Conservation (phyloP, 2,797 vertebrate genomes). For the Onychomys torridus region DNA sequence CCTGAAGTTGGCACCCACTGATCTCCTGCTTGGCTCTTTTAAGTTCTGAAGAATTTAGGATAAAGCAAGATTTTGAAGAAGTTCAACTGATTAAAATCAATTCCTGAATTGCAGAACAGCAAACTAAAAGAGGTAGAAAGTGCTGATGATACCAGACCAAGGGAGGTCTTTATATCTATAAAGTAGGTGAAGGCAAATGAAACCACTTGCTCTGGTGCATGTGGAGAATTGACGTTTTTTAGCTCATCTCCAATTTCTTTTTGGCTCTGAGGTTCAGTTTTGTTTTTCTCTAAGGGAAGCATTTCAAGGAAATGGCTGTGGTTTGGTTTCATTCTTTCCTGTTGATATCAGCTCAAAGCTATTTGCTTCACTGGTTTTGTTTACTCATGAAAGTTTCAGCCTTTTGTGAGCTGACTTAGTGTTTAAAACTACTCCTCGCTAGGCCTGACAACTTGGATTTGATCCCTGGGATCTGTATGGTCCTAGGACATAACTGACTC, state of each 20-base stretch:
- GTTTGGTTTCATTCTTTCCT: background rate
- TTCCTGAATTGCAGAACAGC: background rate
- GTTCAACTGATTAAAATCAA: background rate
- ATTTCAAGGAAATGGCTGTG: background rate
- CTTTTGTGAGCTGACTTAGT: background rate
- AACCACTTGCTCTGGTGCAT: background rate
- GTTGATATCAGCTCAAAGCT: background rate
- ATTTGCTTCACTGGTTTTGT: background rate
- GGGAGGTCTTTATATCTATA: background rate
- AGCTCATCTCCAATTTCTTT: too few relatives aligned
- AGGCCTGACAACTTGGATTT: background rate
- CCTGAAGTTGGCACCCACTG: background rate
- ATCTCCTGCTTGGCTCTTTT: background rate
- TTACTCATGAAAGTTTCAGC: background rate
- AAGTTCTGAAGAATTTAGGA: background rate
- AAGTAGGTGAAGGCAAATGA: background rate
- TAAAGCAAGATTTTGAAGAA: background rate
- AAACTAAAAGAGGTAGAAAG: background rate
- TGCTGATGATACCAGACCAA: background rate
- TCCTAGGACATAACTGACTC: too few relatives aligned
- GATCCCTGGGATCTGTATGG: background rate
- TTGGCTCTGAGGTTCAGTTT: background rate
- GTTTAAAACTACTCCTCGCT: background rate
- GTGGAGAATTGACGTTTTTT: background rate
- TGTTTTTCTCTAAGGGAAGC: background rate